Evolutionary conservation across 2,888 invertebrate genomes (phyloP).

Genomic region (Graphium colonna): DNA sequence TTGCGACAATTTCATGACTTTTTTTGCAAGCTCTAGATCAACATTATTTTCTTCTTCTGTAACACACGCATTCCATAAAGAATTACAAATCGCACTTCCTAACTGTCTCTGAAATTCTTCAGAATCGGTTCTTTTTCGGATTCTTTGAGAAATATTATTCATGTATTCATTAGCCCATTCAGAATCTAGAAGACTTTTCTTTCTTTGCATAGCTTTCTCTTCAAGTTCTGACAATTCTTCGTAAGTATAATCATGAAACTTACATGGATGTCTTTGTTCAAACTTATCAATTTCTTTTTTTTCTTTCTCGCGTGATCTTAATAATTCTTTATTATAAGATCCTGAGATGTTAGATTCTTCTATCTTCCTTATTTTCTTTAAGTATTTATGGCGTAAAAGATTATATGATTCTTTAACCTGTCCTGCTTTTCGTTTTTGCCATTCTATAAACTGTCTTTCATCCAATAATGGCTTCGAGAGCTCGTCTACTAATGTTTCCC

Average conservation of each 20-base stretch:
- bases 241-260: constrained; percentile 62
- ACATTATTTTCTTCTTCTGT: constrained; percentile 73
- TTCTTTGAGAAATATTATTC: constrained; percentile 66
- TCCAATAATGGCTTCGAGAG: constrained; percentile 65
- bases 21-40: constrained; percentile 73
- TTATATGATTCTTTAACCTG: constrained; percentile 65
- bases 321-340: constrained; percentile 30
- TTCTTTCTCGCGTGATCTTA: constrained; percentile 39
- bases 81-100: constrained; percentile 65
- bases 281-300: constrained; percentile 60
- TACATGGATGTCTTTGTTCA: constrained; percentile 51
- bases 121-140: constrained; percentile 57
- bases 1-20: constrained; percentile 80
- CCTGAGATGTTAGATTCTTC: constrained; percentile 46
- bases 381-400: constrained; percentile 60
- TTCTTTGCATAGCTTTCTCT: constrained; percentile 46
- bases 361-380: constrained; percentile 54
- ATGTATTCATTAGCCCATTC: constrained; percentile 73
- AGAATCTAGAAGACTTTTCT: constrained; percentile 47
- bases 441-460: constrained; percentile 75
- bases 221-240: constrained; percentile 58
- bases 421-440: constrained; percentile 76
- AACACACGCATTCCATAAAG: constrained; percentile 76
- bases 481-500: constrained; percentile 56
- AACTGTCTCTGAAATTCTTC: constrained; percentile 72